Percentiles rank a stretch among this genome's conserved stretches.
phyloP scores from a whole-genome alignment of 2,113 vertebrate species.

The Falcunculus frontatus region DNA sequence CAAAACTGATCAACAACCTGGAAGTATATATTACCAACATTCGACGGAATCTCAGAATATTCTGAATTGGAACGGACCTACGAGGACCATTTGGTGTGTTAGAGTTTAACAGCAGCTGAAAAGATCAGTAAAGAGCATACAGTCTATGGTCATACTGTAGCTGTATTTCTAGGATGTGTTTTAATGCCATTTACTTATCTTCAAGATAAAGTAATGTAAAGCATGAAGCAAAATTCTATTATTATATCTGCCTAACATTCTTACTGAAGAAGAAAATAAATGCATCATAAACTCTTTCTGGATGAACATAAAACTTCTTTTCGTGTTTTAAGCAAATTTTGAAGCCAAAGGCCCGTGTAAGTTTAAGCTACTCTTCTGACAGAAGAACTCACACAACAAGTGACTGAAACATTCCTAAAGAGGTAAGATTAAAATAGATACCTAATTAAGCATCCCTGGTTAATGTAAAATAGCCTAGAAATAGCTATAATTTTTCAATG shows the following conservation, averaged over 20 bases:
- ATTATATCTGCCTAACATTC: background rate
- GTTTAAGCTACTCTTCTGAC: background rate
- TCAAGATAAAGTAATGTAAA: background rate
- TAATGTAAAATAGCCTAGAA: background rate
- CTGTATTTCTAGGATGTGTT: background rate
- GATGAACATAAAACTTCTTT: background rate
- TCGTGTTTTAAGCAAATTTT: background rate
- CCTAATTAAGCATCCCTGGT: background rate
- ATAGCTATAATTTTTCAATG: background rate
- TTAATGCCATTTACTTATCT: background rate
- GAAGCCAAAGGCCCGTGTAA: background rate
- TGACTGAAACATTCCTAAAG: background rate
- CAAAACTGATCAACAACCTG: background rate
- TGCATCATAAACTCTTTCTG: background rate
- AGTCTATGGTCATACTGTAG: background rate
- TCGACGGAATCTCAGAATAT: background rate
- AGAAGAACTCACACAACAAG: background rate
- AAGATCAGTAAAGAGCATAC: background rate
- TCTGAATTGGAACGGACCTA: background rate
- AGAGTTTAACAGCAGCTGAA: background rate
- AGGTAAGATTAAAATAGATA: background rate
- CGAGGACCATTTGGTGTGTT: background rate
- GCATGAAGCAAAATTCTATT: background rate
- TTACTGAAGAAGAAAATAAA: background rate
- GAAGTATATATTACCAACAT: background rate